phyloP scores from a whole-genome alignment of 2,888 invertebrate species.

The Scaptomyza reducta region DNA sequence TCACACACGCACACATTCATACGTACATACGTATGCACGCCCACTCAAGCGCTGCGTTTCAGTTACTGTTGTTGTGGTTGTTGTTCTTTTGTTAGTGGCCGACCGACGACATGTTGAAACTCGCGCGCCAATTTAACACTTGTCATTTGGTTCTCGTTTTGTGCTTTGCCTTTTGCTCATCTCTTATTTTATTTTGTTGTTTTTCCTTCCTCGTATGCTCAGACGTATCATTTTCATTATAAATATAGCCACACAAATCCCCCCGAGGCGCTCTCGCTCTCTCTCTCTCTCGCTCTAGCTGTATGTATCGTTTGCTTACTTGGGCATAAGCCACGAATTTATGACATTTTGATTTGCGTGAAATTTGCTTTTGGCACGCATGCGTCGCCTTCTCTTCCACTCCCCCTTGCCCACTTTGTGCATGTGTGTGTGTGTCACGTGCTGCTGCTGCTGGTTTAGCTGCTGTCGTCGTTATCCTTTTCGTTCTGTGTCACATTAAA shows the following conservation, averaged over 20 bases:
- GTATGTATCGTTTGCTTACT: conserved; percentile 5
- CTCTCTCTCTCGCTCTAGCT: not conserved
- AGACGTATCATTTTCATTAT: conserved; percentile 77
- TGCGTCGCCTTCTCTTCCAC: conserved; percentile 64
- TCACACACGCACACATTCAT: not conserved
- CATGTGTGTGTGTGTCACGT: conserved; percentile 66
- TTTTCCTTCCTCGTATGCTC: conserved; percentile 20
- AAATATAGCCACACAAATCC: conserved; percentile 61
- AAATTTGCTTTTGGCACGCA: conserved; percentile 82
- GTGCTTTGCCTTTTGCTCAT: conserved; percentile 28
- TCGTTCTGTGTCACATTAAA: conserved; percentile 79
- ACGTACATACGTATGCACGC: not conserved
- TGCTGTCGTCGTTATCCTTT: conserved; percentile 76
- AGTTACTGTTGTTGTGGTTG: conserved; percentile 17
- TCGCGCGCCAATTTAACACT: conserved; percentile 80
- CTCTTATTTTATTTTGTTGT: conserved; percentile 13
- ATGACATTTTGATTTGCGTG: conserved; percentile 83
- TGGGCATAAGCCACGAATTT: conserved; percentile 78
- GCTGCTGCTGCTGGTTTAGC: conserved; percentile 48
- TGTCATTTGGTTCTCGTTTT: conserved; percentile 66
- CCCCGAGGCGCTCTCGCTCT: conserved; percentile 37
- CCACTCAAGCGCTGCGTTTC: conserved; percentile 38
- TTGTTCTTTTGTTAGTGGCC: conserved; percentile 55
- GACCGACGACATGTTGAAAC: conserved; percentile 73
- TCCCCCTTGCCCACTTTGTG: conserved; percentile 18